phyloP scores from a whole-genome alignment of 2,888 invertebrate species.

The Clanis bilineata region DNA sequence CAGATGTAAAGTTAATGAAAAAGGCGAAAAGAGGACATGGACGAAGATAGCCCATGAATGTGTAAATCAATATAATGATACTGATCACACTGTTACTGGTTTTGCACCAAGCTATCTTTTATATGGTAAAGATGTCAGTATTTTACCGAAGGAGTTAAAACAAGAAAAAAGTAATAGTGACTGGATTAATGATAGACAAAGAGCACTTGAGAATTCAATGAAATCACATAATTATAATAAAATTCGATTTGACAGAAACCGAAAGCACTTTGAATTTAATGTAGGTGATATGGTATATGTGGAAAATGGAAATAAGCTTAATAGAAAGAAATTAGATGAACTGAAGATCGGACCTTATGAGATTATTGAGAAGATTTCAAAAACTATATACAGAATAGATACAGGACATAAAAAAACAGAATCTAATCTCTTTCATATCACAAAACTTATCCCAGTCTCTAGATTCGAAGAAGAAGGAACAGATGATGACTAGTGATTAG shows the following conservation, averaged over 20 bases:
- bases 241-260: constrained; percentile 22
- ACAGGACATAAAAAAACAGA: constrained; percentile 33
- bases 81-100: neutral
- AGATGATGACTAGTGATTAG: no score
- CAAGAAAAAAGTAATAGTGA: neutral
- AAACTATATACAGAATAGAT: constrained; percentile 32
- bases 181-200: neutral
- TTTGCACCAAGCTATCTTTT: neutral
- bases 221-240: constrained; percentile 33
- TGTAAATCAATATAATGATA: constrained; percentile 7
- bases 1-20: constrained; percentile 12
- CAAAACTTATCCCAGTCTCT: constrained; percentile 18
- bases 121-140: neutral
- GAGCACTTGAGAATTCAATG: constrained; percentile 10
- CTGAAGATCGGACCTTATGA: neutral
- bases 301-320: constrained; percentile 33
- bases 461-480: no score
- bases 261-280: constrained; percentile 26
- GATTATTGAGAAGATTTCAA: neutral
- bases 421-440: constrained; percentile 31
- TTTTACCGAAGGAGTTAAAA: neutral
- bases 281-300: constrained; percentile 31
- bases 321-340: neutral
- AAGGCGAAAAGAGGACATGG: neutral
- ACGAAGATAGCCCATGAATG: constrained; percentile 11